These are phyloP conservation scores for Notarius quadriscutis DNA, from an alignment of 2,113 vertebrate species.

Conservation along the genomic window DNA sequence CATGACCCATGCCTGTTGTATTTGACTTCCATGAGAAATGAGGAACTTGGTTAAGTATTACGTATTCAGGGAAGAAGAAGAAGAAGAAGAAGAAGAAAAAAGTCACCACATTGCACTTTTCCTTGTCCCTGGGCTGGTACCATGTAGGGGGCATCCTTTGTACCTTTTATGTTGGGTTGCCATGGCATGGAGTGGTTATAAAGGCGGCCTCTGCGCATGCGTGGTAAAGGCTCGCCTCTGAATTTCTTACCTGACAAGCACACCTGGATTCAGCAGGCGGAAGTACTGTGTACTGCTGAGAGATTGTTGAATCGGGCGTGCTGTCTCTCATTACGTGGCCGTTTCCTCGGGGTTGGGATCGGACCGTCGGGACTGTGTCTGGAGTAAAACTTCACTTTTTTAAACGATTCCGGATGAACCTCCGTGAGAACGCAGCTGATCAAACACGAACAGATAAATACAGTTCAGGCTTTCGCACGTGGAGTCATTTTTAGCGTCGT, in stretches of 20 bases:
- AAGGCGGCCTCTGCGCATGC: conserved; percentile 63
- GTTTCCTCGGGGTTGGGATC: not conserved
- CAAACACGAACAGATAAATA: not conserved
- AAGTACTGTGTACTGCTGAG: conserved; percentile 60
- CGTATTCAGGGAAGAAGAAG: too few relatives aligned
- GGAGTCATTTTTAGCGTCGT: not conserved
- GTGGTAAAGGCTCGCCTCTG: conserved; percentile 53
- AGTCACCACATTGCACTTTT: too few relatives aligned
- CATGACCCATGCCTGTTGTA: not conserved
- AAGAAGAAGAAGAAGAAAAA: too few relatives aligned
- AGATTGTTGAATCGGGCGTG: conserved; percentile 6
- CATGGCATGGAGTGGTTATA: conserved; percentile 37
- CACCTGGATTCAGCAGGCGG: conserved; percentile 85
- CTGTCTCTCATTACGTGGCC: not conserved
- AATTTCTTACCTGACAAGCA: conserved; percentile 70
- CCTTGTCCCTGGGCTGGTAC: not conserved
- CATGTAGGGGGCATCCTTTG: not conserved
- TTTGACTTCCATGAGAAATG: not conserved
- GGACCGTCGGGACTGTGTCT: not conserved
- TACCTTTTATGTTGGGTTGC: not conserved
- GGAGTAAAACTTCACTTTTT: not conserved
- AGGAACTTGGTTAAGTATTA: too few relatives aligned
- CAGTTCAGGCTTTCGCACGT: not conserved
- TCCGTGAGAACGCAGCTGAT: not conserved
- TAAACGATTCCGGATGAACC: conserved; percentile 11